Evolutionary conservation across 2,113 vertebrate genomes (phyloP), one percentile per base, ranked within the genome.

Genomic region (Sebastes schlegelii): DNA sequence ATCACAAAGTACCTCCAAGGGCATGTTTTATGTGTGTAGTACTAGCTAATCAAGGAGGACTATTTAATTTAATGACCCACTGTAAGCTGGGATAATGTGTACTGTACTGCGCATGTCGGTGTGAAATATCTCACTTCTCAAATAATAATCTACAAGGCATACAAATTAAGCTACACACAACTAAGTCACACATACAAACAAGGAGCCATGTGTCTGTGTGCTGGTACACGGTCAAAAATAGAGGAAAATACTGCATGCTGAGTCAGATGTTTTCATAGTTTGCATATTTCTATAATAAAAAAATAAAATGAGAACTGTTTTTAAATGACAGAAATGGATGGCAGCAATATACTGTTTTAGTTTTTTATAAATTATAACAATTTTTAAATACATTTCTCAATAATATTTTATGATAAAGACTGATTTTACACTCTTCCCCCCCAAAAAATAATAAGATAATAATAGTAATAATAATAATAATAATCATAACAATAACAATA

Each of bases 21-120:
- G 14, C 52, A 64, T 4, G 23, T 63, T 84, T 73, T 49, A 60
- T 57, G 16, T 68, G 45, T 26, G 4, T 16, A 52, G 49, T 74
- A 58, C 10, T 10, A 82, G 60, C 70, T 34, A 67, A 72, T 67
- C 21, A 58, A 9, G n/a, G 66, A 67, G 49, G 45, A 52, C 21
- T n/a, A 21, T 49, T 62, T 48, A 21, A 51, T 66, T 85, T 54
- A 58, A 72, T 23, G 23, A 10, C 26, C 9, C 1, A 63, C 19
- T 63, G 46, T 34, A 11, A 43, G 26, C 26, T 26, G 26, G 26
- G 26, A 26, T 26, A 26, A 26, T 26, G 26, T 26, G 26, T 26
- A 26, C 26, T 26, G 26, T 26, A 26, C 26, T 26, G 2, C 26
- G 26, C 26, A 26, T 10, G 65, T 42, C 16, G 13, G 23, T 62